Conservation (phyloP, 2,113 vertebrate genomes). For the Phocoena phocoena region DNA sequence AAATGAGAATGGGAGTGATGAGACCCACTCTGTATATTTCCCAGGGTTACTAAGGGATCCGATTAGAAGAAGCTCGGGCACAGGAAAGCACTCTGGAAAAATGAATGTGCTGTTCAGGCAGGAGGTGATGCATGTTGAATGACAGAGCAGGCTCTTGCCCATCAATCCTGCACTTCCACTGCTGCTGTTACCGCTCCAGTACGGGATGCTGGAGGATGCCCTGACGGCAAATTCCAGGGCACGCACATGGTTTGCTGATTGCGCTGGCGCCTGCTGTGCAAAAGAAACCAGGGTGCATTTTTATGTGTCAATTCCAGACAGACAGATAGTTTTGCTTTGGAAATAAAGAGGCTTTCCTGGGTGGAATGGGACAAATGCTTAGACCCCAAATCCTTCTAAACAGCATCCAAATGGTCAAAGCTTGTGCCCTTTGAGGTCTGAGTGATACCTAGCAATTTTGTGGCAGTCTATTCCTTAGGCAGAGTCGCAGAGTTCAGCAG, state of each 20-base stretch:
- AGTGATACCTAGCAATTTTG: conserved; percentile 11
- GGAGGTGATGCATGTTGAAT: conserved; percentile 34
- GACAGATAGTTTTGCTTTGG: conserved; percentile 32
- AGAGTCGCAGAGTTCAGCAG: conserved; percentile 66
- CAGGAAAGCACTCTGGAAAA: conserved; percentile 22
- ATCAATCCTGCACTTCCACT: neutral
- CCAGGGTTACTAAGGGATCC: neutral
- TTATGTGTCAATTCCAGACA: conserved; percentile 37
- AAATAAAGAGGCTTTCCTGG: conserved; percentile 33
- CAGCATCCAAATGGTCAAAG: neutral
- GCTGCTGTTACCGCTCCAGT: neutral
- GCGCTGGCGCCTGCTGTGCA: neutral
- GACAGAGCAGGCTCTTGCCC: conserved; percentile 46
- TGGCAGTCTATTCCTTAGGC: conserved; percentile 23
- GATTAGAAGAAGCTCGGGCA: conserved; percentile 31
- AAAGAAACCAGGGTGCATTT: neutral
- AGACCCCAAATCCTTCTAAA: neutral
- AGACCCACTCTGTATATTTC: neutral
- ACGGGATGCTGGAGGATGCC: neutral
- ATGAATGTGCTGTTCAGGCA: conserved; percentile 29
- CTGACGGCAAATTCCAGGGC: neutral
- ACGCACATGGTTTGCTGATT: conserved; percentile 15
- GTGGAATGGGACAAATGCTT: neutral
- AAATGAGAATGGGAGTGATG: conserved; percentile 24
- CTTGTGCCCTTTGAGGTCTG: conserved; percentile 3